These are phyloP conservation scores for Lydus trimaculatus DNA, from an alignment of 2,888 invertebrate genomes.

Conservation along the genomic window DNA sequence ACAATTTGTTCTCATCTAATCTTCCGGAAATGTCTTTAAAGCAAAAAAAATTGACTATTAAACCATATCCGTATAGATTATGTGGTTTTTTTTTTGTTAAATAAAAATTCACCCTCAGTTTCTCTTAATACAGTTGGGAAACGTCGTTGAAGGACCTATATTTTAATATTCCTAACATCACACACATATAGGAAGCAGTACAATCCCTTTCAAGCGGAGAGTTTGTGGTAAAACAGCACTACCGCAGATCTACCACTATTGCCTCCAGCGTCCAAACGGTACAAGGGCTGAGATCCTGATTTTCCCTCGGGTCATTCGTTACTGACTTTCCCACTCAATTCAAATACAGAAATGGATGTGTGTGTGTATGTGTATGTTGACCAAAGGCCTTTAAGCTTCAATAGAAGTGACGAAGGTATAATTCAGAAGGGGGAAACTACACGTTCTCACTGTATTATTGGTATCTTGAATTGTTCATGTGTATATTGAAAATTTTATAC, in stretches of 20 bases:
- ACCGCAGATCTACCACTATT: not conserved
- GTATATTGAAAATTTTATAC: not conserved
- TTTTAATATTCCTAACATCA: not conserved
- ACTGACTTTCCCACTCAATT: not conserved
- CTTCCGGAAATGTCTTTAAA: not conserved
- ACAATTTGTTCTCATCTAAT: not conserved
- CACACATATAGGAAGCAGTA: not conserved
- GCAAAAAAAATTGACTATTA: not conserved
- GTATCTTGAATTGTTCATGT: not conserved
- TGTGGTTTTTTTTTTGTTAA: not conserved
- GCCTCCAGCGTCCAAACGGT: not conserved
- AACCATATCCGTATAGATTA: not conserved
- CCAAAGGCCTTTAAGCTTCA: not conserved
- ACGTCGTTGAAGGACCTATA: not conserved
- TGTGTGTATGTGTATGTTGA: not conserved
- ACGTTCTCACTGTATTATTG: not conserved
- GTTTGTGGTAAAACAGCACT: not conserved
- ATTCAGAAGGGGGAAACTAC: slow-evolving; percentile 10
- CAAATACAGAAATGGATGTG: not conserved
- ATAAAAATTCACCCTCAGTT: not conserved
- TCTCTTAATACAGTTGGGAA: not conserved
- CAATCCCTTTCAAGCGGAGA: not conserved
- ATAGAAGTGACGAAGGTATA: not conserved
- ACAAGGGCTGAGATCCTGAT: not conserved
- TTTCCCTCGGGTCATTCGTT: not conserved